Conservation (phyloP, 2,888 invertebrate species). For the Caenorhabditis afra region DNA sequence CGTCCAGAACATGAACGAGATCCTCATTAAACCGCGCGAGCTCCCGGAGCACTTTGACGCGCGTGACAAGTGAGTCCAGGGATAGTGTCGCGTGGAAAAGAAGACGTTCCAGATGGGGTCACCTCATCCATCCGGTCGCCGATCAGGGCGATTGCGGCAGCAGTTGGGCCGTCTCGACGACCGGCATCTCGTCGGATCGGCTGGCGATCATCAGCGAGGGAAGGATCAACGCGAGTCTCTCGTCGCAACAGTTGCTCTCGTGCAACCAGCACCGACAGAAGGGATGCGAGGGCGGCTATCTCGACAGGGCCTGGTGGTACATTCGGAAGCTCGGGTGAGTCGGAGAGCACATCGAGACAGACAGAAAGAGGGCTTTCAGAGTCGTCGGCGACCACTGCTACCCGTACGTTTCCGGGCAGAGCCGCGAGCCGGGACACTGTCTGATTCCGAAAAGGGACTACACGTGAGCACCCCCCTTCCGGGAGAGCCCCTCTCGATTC, state of each 20-base stretch:
- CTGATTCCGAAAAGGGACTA: slow-evolving; percentile 82
- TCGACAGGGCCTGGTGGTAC: slow-evolving; percentile 94
- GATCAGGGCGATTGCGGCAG: slow-evolving; percentile 88
- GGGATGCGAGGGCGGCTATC: slow-evolving; percentile 91
- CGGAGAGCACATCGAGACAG: neutral
- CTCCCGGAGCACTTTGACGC: slow-evolving; percentile 89
- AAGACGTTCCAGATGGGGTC: slow-evolving; percentile 84
- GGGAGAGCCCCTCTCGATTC: no score
- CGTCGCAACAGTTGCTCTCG: slow-evolving; percentile 90
- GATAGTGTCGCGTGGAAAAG: neutral
- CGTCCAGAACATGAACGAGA: slow-evolving; percentile 84
- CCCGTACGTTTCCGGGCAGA: slow-evolving; percentile 85
- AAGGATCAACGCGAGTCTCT: slow-evolving; percentile 85
- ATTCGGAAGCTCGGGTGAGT: slow-evolving; percentile 86
- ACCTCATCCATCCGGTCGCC: slow-evolving; percentile 85
- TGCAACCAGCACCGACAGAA: slow-evolving; percentile 88
- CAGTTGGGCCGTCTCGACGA: slow-evolving; percentile 91
- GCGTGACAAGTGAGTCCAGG: slow-evolving; percentile 82
- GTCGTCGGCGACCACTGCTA: slow-evolving; percentile 90
- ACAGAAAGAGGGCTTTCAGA: slow-evolving; percentile 83
- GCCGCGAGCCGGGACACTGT: slow-evolving; percentile 85
- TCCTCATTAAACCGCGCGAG: slow-evolving; percentile 79
- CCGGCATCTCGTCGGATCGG: slow-evolving; percentile 81
- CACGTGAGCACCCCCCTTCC: slow-evolving; percentile 54
- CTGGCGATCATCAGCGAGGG: slow-evolving; percentile 90